phyloP scores from a whole-genome alignment of 1,140 invertebrate genomes.

The Notospermus geniculatus region DNA sequence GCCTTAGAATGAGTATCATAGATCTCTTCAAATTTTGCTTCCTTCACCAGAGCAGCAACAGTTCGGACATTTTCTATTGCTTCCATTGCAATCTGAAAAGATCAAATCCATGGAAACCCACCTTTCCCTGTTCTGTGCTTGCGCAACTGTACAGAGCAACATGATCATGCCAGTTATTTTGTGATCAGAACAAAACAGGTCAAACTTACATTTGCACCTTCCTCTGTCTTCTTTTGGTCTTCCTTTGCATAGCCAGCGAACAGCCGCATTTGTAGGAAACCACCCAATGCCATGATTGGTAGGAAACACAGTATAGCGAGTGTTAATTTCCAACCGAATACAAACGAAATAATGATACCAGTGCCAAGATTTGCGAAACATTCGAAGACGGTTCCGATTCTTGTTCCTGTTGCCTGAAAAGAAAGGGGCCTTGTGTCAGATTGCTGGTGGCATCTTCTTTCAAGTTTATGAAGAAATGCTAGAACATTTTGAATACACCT shows the following conservation, averaged over 20 bases:
- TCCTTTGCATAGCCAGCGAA: constrained; percentile 63
- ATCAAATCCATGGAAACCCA: too few relatives aligned
- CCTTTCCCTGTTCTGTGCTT: too few relatives aligned
- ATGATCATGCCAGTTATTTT: background rate
- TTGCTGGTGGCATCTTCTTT: too few relatives aligned
- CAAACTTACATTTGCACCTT: constrained; percentile 28
- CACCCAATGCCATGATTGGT: constrained; percentile 73
- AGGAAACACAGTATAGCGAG: constrained; percentile 74
- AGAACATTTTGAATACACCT: too few relatives aligned
- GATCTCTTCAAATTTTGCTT: constrained; percentile 21
- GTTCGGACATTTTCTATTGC: constrained; percentile 59
- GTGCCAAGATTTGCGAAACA: constrained; percentile 71
- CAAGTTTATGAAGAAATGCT: too few relatives aligned
- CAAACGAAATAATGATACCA: constrained; percentile 71
- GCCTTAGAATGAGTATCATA: constrained; percentile 8
- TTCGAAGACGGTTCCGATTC: constrained; percentile 76
- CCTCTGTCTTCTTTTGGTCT: constrained; percentile 21
- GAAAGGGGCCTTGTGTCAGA: constrained; percentile 18
- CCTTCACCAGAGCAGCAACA: constrained; percentile 48
- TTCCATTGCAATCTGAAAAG: constrained; percentile 56
- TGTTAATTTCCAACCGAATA: constrained; percentile 79
- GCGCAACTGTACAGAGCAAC: background rate
- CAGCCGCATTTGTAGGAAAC: constrained; percentile 70
- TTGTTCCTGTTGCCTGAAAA: constrained; percentile 72
- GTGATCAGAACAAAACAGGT: background rate